phyloP scores from a whole-genome alignment of 1,140 invertebrate genomes.

The Papilio polyxenes region DNA sequence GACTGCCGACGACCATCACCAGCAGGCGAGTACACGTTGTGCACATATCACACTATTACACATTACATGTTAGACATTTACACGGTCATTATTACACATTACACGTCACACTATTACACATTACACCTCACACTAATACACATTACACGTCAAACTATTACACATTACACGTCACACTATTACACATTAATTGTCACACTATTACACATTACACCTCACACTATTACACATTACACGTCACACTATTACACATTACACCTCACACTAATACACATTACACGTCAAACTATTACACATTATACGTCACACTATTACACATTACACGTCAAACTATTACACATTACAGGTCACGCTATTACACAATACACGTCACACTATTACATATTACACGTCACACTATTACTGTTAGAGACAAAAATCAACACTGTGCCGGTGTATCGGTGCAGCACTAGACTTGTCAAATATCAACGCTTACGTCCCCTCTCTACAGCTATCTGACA shows the following conservation, averaged over 20 bases:
- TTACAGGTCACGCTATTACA: not conserved
- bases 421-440: too few species aligned
- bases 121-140: too few species aligned
- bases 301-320: too few species aligned
- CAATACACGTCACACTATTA: not conserved
- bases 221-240: not conserved
- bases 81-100: too few species aligned
- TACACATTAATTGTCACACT: not conserved
- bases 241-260: not conserved
- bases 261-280: not conserved
- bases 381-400: not conserved
- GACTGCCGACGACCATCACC: conserved; percentile 82
- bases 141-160: too few species aligned
- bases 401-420: too few species aligned
- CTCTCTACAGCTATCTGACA: too few species aligned
- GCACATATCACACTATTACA: not conserved
- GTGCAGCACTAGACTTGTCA: too few species aligned
- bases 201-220: not conserved
- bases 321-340: not conserved
- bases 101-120: too few species aligned
- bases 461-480: too few species aligned
- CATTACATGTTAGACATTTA: too few species aligned
- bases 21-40: conserved; percentile 33
- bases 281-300: not conserved
- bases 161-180: too few species aligned